Percentiles rank a stretch among this genome's conserved stretches.
Evolutionary conservation across 1,140 invertebrate species (phyloP).

Genomic region (Hyles vespertilio): DNA sequence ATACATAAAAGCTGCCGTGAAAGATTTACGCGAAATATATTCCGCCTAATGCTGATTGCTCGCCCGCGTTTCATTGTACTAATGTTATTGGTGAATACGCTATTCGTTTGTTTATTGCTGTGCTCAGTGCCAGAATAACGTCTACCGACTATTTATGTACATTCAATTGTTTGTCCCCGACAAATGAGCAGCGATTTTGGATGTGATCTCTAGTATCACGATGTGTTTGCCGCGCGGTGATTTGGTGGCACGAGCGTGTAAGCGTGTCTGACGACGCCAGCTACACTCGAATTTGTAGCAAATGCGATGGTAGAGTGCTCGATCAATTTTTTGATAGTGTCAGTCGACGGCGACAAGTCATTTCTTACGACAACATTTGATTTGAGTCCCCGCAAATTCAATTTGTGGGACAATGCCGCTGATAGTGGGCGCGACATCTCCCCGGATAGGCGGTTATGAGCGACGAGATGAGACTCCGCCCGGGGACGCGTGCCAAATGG

Average conservation of each 20-base stretch:
- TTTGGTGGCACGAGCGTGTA: too few relatives aligned
- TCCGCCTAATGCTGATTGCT: slow-evolving; percentile 68
- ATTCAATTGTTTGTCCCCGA: slow-evolving; percentile 19
- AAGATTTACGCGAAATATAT: slow-evolving; percentile 72
- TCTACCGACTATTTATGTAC: slow-evolving; percentile 21
- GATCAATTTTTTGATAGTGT: slow-evolving; percentile 73
- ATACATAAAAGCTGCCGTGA: slow-evolving; percentile 68
- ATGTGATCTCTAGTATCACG: too few relatives aligned
- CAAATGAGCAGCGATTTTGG: too few relatives aligned
- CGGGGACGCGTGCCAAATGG: slow-evolving; percentile 33
- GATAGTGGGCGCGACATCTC: slow-evolving; percentile 22
- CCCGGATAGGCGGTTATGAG: slow-evolving; percentile 5
- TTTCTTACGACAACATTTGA: slow-evolving; percentile 62
- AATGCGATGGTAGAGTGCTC: slow-evolving; percentile 3
- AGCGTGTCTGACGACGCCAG: too few relatives aligned
- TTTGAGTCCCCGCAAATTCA: slow-evolving; percentile 59
- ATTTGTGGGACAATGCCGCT: slow-evolving; percentile 57
- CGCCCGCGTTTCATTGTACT: slow-evolving; percentile 30
- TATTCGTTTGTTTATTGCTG: slow-evolving; percentile 16
- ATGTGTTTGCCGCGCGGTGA: too few relatives aligned
- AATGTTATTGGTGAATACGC: slow-evolving; percentile 37
- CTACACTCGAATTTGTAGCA: too few relatives aligned
- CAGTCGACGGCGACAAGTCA: slow-evolving; percentile 55
- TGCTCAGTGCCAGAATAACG: not conserved
- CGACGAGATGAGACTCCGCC: slow-evolving; percentile 13